Evolutionary conservation across 2,113 vertebrate genomes (phyloP).

Genomic region (Paedocypris sp.): DNA sequence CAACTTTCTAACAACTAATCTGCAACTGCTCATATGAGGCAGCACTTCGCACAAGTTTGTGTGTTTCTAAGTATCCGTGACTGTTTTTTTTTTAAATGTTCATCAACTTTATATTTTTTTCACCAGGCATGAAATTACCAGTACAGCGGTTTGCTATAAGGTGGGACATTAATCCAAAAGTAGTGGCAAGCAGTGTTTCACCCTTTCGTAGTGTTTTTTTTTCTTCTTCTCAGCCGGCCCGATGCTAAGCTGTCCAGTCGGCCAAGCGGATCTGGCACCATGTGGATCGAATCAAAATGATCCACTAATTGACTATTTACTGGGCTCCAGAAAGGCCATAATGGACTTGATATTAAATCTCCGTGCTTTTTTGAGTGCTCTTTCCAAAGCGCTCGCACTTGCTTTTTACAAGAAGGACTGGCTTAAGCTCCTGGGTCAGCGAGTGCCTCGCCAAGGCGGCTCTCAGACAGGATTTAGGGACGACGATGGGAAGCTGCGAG

Average conservation of each 20-base stretch:
- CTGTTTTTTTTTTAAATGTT: too few relatives aligned
- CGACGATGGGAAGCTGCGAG: slow-evolving; percentile 64
- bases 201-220: too few relatives aligned
- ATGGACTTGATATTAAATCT: slow-evolving; percentile 99
- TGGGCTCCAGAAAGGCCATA: slow-evolving; percentile 82
- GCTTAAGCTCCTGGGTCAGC: slow-evolving; percentile 75
- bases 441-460: slow-evolving; percentile 61
- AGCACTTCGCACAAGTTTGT: too few relatives aligned
- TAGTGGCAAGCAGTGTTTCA: too few relatives aligned
- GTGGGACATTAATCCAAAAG: too few relatives aligned
- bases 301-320: slow-evolving; percentile 99
- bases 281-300: slow-evolving; percentile 96
- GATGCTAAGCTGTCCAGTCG: slow-evolving; percentile 25
- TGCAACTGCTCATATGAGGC: too few relatives aligned
- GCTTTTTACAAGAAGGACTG: slow-evolving; percentile 87
- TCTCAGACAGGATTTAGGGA: slow-evolving; percentile 67
- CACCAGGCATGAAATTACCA: too few relatives aligned
- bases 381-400: slow-evolving; percentile 63
- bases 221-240: slow-evolving; percentile 9
- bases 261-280: slow-evolving; percentile 54
- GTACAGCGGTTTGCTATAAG: too few relatives aligned
- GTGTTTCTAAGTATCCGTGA: too few relatives aligned
- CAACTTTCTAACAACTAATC: too few relatives aligned
- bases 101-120: too few relatives aligned
- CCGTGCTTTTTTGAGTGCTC: slow-evolving; percentile 75